Evolutionary conservation across 92 coral and sea anemone genomes (phyloP).

Genomic region (Zoanthus sociatus): DNA sequence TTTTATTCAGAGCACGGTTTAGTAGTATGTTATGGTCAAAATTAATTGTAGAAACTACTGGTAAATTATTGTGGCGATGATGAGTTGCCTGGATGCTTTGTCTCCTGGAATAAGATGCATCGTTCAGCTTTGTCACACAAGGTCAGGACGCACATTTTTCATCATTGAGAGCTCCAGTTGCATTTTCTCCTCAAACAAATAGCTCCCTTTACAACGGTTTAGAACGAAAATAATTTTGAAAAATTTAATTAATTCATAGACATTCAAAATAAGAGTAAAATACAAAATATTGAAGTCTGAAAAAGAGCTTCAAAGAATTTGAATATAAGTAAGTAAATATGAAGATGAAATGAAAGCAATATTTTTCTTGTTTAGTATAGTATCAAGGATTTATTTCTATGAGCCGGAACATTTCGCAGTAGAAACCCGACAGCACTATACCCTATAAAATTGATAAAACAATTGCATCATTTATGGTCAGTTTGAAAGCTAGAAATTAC

Average conservation of each 20-base stretch:
- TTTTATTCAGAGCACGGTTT: constrained; percentile 26
- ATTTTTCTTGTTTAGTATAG: neutral
- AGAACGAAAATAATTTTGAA: neutral
- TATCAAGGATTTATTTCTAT: neutral
- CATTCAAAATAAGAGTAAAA: neutral
- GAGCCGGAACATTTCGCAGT: neutral
- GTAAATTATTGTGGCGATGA: neutral
- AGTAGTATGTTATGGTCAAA: neutral
- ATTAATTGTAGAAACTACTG: neutral
- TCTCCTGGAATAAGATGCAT: too few relatives aligned
- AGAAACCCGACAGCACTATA: neutral
- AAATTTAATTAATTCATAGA: neutral
- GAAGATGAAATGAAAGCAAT: neutral
- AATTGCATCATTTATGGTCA: constrained; percentile 11
- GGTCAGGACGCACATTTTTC: neutral
- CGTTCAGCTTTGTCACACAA: neutral
- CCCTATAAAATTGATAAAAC: constrained; percentile 20
- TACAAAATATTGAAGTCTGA: neutral
- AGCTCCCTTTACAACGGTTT: neutral
- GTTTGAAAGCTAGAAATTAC: neutral
- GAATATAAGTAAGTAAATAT: neutral
- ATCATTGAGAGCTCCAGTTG: neutral
- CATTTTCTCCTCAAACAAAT: neutral
- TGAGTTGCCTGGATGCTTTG: constrained; percentile 20
- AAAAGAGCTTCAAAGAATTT: neutral